Evolutionary conservation across 2,888 invertebrate genomes (phyloP).

Genomic region (Fragum whitleyi): DNA sequence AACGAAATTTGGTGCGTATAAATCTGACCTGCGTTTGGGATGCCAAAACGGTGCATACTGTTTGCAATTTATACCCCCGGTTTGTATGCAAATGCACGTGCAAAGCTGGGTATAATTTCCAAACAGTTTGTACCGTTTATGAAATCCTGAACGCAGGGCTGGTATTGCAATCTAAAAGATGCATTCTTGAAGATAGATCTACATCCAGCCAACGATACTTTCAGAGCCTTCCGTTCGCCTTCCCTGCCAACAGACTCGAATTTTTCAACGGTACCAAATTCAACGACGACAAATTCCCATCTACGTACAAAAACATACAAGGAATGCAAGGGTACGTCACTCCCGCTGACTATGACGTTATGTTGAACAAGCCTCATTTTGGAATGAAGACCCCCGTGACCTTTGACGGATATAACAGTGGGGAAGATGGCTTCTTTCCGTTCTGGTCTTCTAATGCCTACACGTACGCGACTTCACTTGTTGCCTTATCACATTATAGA

Average conservation of each 20-base stretch:
- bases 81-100: no score
- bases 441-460: slow-evolving; percentile 74
- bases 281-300: slow-evolving; percentile 47
- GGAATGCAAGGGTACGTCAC: slow-evolving; percentile 66
- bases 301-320: slow-evolving; percentile 47
- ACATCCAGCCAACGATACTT: no score
- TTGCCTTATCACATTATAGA: slow-evolving; percentile 66
- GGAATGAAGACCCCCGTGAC: slow-evolving; percentile 65
- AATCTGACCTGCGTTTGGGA: no score
- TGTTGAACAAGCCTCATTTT: slow-evolving; percentile 67
- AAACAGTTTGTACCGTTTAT: no score
- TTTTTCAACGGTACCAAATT: slow-evolving; percentile 67
- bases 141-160: no score
- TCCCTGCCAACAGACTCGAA: slow-evolving; percentile 69
- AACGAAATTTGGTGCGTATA: no score
- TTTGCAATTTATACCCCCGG: no score
- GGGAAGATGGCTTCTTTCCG: slow-evolving; percentile 64
- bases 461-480: slow-evolving; percentile 66
- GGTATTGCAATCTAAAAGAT: no score
- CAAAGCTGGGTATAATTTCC: no score
- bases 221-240: slow-evolving; percentile 70
- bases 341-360: slow-evolving; percentile 56
- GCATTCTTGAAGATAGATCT: no score
- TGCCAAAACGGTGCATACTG: no score
- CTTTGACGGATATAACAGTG: slow-evolving; percentile 72